Base-by-base conservation (phyloP, 2,888 invertebrate species). In the Xestia sexstrigata region DNA sequence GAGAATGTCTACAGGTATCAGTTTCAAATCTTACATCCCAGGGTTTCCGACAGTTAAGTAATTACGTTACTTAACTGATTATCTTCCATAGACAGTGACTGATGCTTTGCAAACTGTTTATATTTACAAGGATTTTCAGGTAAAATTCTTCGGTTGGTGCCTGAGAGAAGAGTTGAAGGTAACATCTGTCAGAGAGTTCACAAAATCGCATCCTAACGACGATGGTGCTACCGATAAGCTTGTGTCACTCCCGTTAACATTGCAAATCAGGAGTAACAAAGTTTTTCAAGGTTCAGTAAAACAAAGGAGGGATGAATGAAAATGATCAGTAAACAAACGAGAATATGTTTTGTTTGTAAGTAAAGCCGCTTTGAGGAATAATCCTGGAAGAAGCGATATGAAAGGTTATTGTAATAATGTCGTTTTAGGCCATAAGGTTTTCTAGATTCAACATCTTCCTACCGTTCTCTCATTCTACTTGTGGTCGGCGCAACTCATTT, bases 31-130 rank as follows among this genome's bases (percentile, higher is more conserved):
- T 63, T 1, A 6, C 7, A 42, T 65, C 63, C 17, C 47, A 75
- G 35, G 15, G 45, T 72, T 74, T 70, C 75, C 35, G 55, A 52
- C 39, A 42, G 30, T 30, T 55, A 9, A 35, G 66, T 30, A 81
- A 79, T 82, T 78, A 65, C 62, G 6, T 63, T 69, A 70, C 71
- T 47, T 49, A 42, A 72, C 52, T 71, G 63, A 74, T 81, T 74
- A 84, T 58, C 68, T 66, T 39, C 6, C 30, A 63, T 67, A 62
- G 62, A 60, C 62, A 71, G 68, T 68, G 47, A 81, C 52, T 68
- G 35, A 67, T 70, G 69, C 20, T 20, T 42, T 55, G 58, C 55
- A 49, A 39, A 66, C 39, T 65, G 58, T 52, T 60, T 55, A 70
- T 26, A 47, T 67, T 65, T 45, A 49, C 17, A 17, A 35, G 65